phyloP scores from a whole-genome alignment of 2,888 invertebrate genomes.

The Scelioninae gen. 1 region DNA sequence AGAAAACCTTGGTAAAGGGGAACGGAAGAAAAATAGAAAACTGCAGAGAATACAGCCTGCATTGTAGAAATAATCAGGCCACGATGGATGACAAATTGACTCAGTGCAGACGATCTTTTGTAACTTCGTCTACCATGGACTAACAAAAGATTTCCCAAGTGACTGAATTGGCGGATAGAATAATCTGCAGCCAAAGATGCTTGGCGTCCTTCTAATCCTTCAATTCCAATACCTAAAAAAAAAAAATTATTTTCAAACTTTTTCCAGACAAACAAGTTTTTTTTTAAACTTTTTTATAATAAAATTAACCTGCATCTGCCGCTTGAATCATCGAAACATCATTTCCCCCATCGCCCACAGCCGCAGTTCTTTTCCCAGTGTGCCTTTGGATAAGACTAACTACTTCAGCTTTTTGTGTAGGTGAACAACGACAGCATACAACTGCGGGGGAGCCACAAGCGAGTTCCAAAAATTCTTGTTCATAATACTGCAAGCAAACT shows the following conservation, averaged over 20 bases:
- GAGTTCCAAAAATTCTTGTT: conserved; percentile 90
- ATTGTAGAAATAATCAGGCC: conserved; percentile 99
- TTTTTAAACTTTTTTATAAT: conserved; percentile 2
- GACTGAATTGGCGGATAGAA: conserved; percentile 95
- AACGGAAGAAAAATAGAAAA: conserved; percentile 99
- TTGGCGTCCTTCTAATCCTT: conserved; percentile 94
- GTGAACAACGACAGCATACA: conserved; percentile 90
- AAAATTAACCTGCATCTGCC: conserved; percentile 85
- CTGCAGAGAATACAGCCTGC: conserved; percentile 99
- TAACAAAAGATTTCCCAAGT: conserved; percentile 92
- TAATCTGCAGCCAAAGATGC: conserved; percentile 99
- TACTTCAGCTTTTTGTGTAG: conserved; percentile 89
- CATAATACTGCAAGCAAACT: conserved; percentile 89
- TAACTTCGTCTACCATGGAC: conserved; percentile 97
- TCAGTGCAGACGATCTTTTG: conserved; percentile 97
- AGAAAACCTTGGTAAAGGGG: conserved; percentile 99
- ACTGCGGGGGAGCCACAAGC: conserved; percentile 90
- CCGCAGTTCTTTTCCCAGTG: conserved; percentile 87
- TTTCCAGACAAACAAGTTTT: background rate
- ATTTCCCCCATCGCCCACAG: too few relatives aligned
- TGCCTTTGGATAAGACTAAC: conserved; percentile 88
- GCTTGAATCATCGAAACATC: conserved; percentile 90
- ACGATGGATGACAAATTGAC: conserved; percentile 99
- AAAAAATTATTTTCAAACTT: conserved; percentile 23
- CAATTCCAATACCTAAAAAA: conserved; percentile 94